Percentiles rank a stretch among this genome's conserved stretches.
phyloP scores from a whole-genome alignment of 2,113 vertebrate species.

The Halcyon senegalensis region DNA sequence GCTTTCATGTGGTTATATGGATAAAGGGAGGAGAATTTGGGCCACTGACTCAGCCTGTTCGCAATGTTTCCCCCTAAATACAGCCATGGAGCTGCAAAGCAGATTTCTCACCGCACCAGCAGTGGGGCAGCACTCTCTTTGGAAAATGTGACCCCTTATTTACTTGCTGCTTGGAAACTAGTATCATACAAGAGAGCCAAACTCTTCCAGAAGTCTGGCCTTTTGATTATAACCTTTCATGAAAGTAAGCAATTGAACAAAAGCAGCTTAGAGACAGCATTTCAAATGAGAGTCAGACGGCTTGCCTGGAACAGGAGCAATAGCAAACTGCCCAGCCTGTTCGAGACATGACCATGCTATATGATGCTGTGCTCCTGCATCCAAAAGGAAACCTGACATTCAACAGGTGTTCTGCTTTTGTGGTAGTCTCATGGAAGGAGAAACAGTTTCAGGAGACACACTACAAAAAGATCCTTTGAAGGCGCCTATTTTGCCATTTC shows the following conservation, averaged over 20 bases:
- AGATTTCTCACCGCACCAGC: constrained; percentile 24
- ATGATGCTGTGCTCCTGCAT: background rate
- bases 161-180: background rate
- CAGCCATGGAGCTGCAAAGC: background rate
- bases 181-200: background rate
- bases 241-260: constrained; percentile 32
- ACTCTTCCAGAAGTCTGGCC: background rate
- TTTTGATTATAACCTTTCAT: constrained; percentile 27
- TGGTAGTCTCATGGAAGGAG: background rate
- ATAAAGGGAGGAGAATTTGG: constrained; percentile 61
- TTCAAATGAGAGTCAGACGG: background rate
- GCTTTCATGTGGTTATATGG: constrained; percentile 66
- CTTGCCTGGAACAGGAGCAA: background rate
- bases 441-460: background rate
- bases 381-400: constrained; percentile 26
- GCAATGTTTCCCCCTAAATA: constrained; percentile 40
- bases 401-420: background rate
- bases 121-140: background rate
- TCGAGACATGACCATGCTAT: background rate
- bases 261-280: constrained; percentile 27
- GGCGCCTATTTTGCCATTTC: background rate
- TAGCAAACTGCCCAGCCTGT: background rate
- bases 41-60: constrained; percentile 57
- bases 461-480: background rate
- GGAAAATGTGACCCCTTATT: constrained; percentile 15